phyloP scores from a whole-genome alignment of 2,113 vertebrate genomes.

The Anoplopoma fimbria region DNA sequence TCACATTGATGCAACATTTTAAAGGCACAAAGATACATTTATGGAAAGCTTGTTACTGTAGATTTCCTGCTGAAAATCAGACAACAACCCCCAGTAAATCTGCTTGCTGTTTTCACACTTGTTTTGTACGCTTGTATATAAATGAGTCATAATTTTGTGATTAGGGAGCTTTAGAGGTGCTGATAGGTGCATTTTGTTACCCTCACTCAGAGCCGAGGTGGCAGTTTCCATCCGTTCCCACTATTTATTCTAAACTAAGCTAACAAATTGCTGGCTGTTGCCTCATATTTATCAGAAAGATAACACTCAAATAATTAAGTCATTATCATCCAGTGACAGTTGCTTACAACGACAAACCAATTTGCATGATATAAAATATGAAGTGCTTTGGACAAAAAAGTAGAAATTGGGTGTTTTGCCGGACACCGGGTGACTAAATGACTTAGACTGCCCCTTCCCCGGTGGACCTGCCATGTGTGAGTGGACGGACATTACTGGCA shows the following conservation, averaged over 20 bases:
- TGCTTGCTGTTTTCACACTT: background rate
- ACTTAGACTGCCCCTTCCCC: conserved; percentile 22
- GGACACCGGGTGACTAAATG: conserved; percentile 46
- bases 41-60: background rate
- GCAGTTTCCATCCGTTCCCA: background rate
- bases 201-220: background rate
- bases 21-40: conserved; percentile 1
- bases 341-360: background rate
- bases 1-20: background rate
- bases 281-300: background rate
- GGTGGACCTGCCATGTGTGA: conserved; percentile 37
- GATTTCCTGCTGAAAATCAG: background rate
- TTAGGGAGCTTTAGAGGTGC: background rate
- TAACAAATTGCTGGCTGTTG: background rate
- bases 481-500: conserved; percentile 65
- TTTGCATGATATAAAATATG: conserved; percentile 2
- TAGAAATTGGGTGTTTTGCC: conserved; percentile 10
- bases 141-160: background rate
- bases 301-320: background rate
- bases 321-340: background rate
- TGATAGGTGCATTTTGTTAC: background rate
- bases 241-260: background rate
- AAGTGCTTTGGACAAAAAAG: background rate
- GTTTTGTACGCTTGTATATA: background rate
- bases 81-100: background rate